Evolutionary conservation across 2,113 vertebrate genomes (phyloP), one percentile per base, ranked within the genome.

Genomic region (Myodes glareolus): DNA sequence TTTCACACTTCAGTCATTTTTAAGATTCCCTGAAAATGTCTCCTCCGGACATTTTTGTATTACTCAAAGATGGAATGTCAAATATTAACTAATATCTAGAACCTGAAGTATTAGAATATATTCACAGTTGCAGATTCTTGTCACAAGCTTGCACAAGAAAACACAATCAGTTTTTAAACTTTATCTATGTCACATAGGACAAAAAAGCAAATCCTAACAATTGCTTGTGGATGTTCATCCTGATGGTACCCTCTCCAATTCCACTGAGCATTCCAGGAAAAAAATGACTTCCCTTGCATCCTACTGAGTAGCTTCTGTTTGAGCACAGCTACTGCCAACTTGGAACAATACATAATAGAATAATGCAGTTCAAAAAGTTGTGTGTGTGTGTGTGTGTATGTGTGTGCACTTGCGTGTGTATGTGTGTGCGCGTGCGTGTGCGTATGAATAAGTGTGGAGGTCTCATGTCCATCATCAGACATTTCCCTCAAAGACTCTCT

Each of bases 111-210:
- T 70, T 90, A 36, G 21, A 96, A 4, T 91, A 93, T 65, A 77
- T 89, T 23, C 61, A 65, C 7, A 97, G 39, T 76, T 94, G 29
- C n/a, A 27, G 1, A 91, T 55, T 58, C 13, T 1, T 47, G 27
- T 91, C 23, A 89, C 52, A 21, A 88, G 17, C 12, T 97, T 95
- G n/a, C 67, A 75, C 11, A 92, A 4, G 67, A 90, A 78, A 87
- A 75, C 39, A 81, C 19, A 90, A 58, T 96, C 90, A 94, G 50
- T 52, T 97, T 92, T 95, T 97, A 95, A 97, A 97, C 13, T 82
- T 90, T 93, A 87, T 95, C 97, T 58, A 96, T 78, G 91, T 70
- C 33, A 68, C 45, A 50, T 75, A 90, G 52, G 63, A 78, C 76
- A 88, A 19, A 47, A 97, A 9, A 78, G 10, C 47, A 97, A 94